Percentiles rank a stretch among this genome's conserved stretches.
Conservation (phyloP, 2,797 vertebrate genomes). For the Morus bassanus region DNA sequence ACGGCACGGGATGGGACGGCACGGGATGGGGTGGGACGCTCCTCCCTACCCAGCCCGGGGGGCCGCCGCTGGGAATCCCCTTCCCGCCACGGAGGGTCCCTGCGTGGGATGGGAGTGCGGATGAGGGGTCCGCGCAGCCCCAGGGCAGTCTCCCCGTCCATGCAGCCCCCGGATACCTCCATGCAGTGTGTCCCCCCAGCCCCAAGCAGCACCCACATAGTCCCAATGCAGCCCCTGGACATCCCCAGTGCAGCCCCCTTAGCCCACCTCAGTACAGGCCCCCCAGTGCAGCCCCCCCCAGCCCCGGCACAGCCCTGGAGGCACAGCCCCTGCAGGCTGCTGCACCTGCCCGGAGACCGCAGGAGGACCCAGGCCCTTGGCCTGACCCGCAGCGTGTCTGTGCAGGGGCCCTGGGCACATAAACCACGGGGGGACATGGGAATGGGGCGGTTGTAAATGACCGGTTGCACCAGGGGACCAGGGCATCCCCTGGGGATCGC, state of each 20-base stretch:
- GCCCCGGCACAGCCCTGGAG: no score
- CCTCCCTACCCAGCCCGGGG: slow-evolving; percentile 12
- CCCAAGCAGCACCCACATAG: not conserved
- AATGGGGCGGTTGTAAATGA: fast-evolving
- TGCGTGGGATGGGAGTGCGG: not conserved
- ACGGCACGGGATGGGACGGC: not conserved
- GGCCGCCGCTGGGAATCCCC: not conserved
- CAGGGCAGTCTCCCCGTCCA: not conserved
- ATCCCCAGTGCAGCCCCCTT: not conserved
- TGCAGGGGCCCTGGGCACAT: not conserved
- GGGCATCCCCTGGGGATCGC: not conserved
- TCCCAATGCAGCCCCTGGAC: not conserved
- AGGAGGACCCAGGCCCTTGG: not conserved
- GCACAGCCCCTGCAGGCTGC: not conserved
- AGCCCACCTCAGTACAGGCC: not conserved
- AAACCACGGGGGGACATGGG: fast-evolving
- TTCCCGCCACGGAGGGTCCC: not conserved
- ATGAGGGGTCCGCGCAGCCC: not conserved
- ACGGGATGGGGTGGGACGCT: not conserved
- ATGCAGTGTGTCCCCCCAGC: no score
- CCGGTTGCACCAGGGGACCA: fast-evolving
- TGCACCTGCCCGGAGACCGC: not conserved
- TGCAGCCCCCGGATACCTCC: not conserved
- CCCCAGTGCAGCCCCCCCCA: not conserved
- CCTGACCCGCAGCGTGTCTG: fast-evolving